Evolutionary conservation across 2,113 vertebrate genomes (phyloP).

Genomic region (Rattus rattus): DNA sequence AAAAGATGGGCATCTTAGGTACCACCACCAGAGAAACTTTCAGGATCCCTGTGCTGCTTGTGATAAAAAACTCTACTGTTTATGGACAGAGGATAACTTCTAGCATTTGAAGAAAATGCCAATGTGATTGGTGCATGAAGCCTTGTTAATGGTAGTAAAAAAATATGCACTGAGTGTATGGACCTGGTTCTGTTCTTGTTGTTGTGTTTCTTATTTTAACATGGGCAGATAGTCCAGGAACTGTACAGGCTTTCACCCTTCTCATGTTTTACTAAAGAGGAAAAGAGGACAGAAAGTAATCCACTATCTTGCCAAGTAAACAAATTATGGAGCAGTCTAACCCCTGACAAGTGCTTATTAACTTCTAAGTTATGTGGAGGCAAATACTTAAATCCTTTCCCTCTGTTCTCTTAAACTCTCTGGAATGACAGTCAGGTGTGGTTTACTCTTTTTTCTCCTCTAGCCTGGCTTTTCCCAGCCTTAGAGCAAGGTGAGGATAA

Average conservation of each 20-base stretch:
- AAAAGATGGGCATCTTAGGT: neutral
- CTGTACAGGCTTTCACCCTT: neutral
- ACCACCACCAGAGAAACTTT: neutral
- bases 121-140: neutral
- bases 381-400: neutral
- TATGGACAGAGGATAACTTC: conserved; percentile 2
- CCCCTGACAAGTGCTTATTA: neutral
- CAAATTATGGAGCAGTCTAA: neutral
- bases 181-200: neutral
- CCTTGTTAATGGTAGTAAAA: neutral
- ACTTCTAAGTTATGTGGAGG: neutral
- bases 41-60: no score
- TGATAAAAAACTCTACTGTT: neutral
- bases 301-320: neutral
- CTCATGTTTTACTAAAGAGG: neutral
- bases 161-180: neutral
- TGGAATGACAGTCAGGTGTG: neutral
- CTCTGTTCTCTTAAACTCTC: neutral
- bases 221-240: neutral
- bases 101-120: neutral
- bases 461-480: neutral
- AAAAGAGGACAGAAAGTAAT: neutral
- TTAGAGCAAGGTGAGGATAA: neutral
- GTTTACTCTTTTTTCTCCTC: neutral
- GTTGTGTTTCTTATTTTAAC: neutral